Evolutionary conservation across 1,140 invertebrate genomes (phyloP).

Genomic region (Heliothis subflexa): DNA sequence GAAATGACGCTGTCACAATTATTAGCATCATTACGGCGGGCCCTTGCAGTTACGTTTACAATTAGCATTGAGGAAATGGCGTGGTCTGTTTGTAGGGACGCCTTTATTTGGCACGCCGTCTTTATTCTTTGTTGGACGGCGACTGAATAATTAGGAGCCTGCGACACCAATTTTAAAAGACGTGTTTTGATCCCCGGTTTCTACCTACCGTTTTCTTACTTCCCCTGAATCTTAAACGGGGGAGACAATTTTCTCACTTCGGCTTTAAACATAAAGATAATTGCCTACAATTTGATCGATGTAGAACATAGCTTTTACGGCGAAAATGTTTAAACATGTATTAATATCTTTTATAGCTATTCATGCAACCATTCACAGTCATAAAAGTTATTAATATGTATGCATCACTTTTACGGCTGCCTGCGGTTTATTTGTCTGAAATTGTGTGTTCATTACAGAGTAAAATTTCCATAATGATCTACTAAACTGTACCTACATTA

Average conservation of each 20-base stretch:
- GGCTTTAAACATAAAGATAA: too few relatives aligned
- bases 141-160: slow-evolving; percentile 16
- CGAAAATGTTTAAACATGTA: too few relatives aligned
- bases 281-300: too few relatives aligned
- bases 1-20: slow-evolving; percentile 41
- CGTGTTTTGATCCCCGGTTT: neutral
- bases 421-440: too few relatives aligned
- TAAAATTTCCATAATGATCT: too few relatives aligned
- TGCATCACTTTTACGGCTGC: too few relatives aligned
- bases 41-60: slow-evolving; percentile 43
- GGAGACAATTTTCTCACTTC: neutral
- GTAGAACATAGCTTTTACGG: too few relatives aligned
- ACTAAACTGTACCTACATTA: too few relatives aligned
- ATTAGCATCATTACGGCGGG: slow-evolving; percentile 40
- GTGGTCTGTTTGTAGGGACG: slow-evolving; percentile 23
- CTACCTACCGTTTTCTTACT: neutral
- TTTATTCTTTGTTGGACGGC: slow-evolving; percentile 32
- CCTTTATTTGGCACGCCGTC: slow-evolving; percentile 36
- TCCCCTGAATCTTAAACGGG: neutral
- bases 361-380: too few relatives aligned
- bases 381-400: too few relatives aligned
- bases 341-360: too few relatives aligned
- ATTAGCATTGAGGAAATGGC: slow-evolving; percentile 42
- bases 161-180: slow-evolving; percentile 25
- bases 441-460: too few relatives aligned